These are phyloP conservation scores for Hemichromis elongatus DNA, from an alignment of 2,113 vertebrate species.

Conservation along the genomic window DNA sequence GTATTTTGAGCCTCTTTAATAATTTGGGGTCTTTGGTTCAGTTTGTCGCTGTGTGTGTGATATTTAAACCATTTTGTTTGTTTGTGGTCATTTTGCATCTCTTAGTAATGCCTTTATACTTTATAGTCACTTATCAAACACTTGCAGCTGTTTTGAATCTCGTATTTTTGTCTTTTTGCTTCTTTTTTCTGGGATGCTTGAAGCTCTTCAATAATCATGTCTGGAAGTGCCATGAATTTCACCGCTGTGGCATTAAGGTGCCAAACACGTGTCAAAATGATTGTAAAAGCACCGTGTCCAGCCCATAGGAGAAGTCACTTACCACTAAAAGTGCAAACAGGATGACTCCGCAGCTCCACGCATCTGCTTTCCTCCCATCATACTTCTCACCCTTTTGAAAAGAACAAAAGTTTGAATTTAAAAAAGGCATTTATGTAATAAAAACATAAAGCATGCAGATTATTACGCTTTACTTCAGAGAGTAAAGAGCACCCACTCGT, in stretches of 20 bases:
- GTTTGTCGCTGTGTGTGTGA: neutral
- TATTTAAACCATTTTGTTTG: neutral
- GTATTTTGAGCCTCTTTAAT: too few relatives aligned
- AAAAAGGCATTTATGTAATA: neutral
- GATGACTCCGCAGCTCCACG: constrained; percentile 99
- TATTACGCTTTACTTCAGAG: rapidly evolving
- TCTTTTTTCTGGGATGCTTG: neutral
- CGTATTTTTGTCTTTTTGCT: neutral
- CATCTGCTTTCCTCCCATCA: constrained; percentile 94
- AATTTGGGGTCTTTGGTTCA: neutral
- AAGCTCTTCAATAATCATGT: neutral
- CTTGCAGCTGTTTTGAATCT: neutral
- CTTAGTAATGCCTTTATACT: neutral
- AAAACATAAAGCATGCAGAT: neutral
- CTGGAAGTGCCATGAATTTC: neutral
- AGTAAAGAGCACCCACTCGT: neutral
- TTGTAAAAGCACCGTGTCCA: neutral
- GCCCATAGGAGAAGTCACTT: constrained; percentile 62
- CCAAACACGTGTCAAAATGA: rapidly evolving
- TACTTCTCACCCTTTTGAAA: constrained; percentile 90
- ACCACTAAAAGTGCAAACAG: constrained; percentile 98
- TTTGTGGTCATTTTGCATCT: rapidly evolving
- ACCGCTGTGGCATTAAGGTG: neutral
- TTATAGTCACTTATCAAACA: neutral
- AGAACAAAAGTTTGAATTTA: neutral